Percentiles rank a stretch among this genome's conserved stretches.
These are phyloP conservation scores for Gambusia affinis DNA, from an alignment of 2,113 vertebrate species.

Conservation along the genomic window DNA sequence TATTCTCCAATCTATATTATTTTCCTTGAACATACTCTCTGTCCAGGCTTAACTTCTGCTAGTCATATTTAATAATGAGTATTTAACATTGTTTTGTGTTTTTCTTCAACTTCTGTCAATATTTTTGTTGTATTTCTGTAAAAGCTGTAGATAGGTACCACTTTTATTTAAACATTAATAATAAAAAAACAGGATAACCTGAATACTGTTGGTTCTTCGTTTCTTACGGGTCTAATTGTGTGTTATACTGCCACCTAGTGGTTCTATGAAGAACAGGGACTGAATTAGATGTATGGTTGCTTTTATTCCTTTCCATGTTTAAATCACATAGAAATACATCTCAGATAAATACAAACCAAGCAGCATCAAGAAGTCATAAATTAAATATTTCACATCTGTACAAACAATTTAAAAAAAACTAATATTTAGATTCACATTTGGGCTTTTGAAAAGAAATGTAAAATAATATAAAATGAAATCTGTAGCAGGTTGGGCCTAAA, in stretches of 20 bases:
- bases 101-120: constrained; percentile 23
- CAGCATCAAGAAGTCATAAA: constrained; percentile 15
- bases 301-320: constrained; percentile 27
- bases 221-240: background rate
- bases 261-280: constrained; percentile 10
- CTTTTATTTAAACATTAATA: constrained; percentile 37
- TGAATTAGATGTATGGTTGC: too few species aligned
- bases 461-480: constrained; percentile 17
- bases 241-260: constrained; percentile 65
- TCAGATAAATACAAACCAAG: constrained; percentile 43
- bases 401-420: constrained; percentile 27
- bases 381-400: constrained; percentile 61
- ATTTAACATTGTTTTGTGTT: constrained; percentile 6
- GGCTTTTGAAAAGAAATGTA: background rate
- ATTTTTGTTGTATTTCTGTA: constrained; percentile 51
- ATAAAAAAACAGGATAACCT: background rate
- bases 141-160: constrained; percentile 44
- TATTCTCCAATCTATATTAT: background rate
- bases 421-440: constrained; percentile 38
- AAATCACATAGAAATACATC: constrained; percentile 33
- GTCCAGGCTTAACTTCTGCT: constrained; percentile 21
- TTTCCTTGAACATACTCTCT: constrained; percentile 8
- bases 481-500: background rate
- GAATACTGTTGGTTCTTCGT: background rate
- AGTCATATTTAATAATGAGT: constrained; percentile 25